A percentile compares a stretch with the other conserved stretches of the same genome.
Evolutionary conservation across 53 echinoderm and acorn worm genomes (phyloP).

Genomic region (Patiria pectinifera): DNA sequence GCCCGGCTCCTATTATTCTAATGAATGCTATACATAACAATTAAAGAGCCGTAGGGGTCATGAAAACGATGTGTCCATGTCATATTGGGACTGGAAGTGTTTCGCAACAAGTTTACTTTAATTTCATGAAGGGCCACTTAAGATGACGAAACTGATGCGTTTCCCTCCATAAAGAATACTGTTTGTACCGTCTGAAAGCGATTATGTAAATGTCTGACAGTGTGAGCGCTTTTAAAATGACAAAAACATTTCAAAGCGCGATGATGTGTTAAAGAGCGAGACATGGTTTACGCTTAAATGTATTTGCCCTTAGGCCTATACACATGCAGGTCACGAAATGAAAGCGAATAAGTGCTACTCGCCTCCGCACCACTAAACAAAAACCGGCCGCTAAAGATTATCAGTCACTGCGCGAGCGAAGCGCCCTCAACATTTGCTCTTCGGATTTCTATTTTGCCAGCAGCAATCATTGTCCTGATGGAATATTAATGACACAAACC

Average conservation of each 20-base stretch:
- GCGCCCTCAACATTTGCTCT: slow-evolving; percentile 5
- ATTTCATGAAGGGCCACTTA: no score
- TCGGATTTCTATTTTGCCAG: background rate
- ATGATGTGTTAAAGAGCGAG: background rate
- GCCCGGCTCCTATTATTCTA: no score
- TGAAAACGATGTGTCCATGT: no score
- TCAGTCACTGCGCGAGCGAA: background rate
- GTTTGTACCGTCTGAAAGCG: background rate
- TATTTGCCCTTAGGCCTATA: background rate
- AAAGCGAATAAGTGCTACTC: no score
- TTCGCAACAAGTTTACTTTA: no score
- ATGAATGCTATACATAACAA: no score
- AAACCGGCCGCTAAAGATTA: background rate
- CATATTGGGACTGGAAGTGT: no score
- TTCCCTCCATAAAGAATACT: background rate
- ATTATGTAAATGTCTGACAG: background rate
- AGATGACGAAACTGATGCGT: no score
- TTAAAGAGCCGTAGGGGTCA: no score
- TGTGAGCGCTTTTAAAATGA: background rate
- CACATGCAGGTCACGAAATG: background rate
- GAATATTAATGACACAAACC: background rate
- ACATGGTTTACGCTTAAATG: no score
- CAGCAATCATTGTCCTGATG: background rate
- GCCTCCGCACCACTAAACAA: background rate
- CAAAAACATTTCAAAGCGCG: background rate